These are phyloP conservation scores for Caenorhabditis zanzibari DNA, from an alignment of 2,888 invertebrate species.

Conservation along the genomic window DNA sequence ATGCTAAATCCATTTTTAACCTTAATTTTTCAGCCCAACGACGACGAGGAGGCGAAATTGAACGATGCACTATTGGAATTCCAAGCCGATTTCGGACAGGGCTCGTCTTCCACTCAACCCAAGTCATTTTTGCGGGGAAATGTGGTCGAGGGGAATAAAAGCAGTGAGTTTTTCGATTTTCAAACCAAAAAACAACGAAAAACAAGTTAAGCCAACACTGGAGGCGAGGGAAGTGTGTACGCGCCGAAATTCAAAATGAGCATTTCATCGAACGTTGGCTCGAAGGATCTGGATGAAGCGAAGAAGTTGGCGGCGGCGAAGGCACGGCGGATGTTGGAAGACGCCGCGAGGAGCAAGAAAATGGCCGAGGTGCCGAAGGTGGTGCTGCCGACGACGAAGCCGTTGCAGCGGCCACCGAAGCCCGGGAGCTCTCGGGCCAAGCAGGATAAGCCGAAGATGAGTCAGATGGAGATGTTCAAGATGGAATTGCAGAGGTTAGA, in stretches of 20 bases:
- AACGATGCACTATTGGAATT: slow-evolving; percentile 65
- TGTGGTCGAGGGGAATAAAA: slow-evolving; percentile 87
- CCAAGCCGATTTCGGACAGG: slow-evolving; percentile 65
- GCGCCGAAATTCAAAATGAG: slow-evolving; percentile 65
- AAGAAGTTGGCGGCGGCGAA: slow-evolving; percentile 80
- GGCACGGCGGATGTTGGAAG: slow-evolving; percentile 78
- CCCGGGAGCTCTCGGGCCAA: slow-evolving; percentile 76
- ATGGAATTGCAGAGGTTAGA: slow-evolving; percentile 94
- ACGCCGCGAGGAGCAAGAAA: slow-evolving; percentile 66
- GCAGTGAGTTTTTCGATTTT: slow-evolving; percentile 50
- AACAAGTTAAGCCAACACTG: slow-evolving; percentile 25
- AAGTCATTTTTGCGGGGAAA: slow-evolving; percentile 99
- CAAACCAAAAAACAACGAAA: not conserved
- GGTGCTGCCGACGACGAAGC: slow-evolving; percentile 63
- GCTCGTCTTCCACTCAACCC: slow-evolving; percentile 34
- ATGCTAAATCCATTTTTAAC: not conserved
- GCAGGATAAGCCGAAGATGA: slow-evolving; percentile 91
- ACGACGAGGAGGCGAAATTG: slow-evolving; percentile 65
- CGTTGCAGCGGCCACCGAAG: slow-evolving; percentile 87
- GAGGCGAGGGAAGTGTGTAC: slow-evolving; percentile 49
- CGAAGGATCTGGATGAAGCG: slow-evolving; percentile 76
- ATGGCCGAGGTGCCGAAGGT: slow-evolving; percentile 66
- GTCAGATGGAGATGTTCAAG: slow-evolving; percentile 97
- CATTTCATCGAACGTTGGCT: slow-evolving; percentile 38
- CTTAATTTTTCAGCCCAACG: slow-evolving; percentile 21